phyloP scores from a whole-genome alignment of 2,888 invertebrate species.

The Aphelenchoides bicaudatus region DNA sequence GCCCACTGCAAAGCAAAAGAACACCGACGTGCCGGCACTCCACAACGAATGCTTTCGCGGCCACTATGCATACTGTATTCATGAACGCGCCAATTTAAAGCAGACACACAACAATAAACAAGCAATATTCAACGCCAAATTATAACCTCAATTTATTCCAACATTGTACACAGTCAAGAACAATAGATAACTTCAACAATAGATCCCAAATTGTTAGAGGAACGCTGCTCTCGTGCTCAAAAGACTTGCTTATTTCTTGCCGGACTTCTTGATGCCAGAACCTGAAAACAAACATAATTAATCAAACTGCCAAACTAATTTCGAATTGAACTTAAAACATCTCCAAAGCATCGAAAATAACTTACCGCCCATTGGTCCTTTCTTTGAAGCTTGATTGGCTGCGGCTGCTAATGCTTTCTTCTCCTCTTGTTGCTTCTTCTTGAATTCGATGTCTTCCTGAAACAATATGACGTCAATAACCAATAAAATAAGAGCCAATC shows the following conservation, averaged over 20 bases:
- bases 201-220: no score
- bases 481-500: background rate
- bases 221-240: no score
- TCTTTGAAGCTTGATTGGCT: slow-evolving; percentile 49
- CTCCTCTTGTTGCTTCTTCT: slow-evolving; percentile 57
- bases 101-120: no score
- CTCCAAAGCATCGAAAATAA: background rate
- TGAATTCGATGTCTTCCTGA: slow-evolving; percentile 57
- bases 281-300: slow-evolving; percentile 35
- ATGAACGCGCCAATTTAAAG: no score
- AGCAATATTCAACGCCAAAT: background rate
- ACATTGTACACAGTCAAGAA: no score
- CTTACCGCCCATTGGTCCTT: slow-evolving; percentile 49
- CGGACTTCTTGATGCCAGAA: slow-evolving; percentile 58
- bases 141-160: background rate
- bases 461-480: slow-evolving; percentile 10
- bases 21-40: no score
- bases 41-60: no score
- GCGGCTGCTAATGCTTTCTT: slow-evolving; percentile 56
- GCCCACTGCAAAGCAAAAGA: no score
- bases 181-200: no score
- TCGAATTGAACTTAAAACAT: background rate
- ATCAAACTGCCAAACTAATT: background rate
- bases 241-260: slow-evolving; percentile 36
- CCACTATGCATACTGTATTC: no score